Percentiles rank a stretch among this genome's conserved stretches.
Evolutionary conservation across 2,113 vertebrate species (phyloP).

Genomic region (Sitta europaea): DNA sequence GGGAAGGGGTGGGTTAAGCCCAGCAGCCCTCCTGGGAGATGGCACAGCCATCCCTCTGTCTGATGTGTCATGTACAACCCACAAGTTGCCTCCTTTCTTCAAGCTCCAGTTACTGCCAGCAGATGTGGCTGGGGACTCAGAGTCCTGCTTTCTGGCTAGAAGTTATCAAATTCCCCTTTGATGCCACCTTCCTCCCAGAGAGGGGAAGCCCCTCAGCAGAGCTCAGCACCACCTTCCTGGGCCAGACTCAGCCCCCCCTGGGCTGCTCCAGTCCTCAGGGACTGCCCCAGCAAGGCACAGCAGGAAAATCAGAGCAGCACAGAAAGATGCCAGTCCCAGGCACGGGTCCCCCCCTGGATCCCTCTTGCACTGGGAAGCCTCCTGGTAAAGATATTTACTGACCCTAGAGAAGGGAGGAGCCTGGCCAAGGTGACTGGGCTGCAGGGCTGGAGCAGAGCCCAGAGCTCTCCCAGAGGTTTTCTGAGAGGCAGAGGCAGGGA

Average conservation of each 20-base stretch:
- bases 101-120: neutral
- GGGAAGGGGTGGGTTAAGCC: neutral
- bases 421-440: constrained; percentile 26
- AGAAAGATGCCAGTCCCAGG: neutral
- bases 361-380: neutral
- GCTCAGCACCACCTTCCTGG: neutral
- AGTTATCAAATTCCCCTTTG: neutral
- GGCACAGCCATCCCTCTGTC: neutral
- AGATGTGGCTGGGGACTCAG: neutral
- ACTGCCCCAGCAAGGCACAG: neutral
- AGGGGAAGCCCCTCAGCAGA: neutral
- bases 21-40: neutral
- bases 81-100: neutral
- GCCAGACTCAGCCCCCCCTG: neutral
- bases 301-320: accelerated
- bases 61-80: neutral
- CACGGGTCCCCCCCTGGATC: neutral
- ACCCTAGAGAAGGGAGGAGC: neutral
- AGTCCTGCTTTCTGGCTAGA: accelerated
- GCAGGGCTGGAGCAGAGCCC: constrained; percentile 39
- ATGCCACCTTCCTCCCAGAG: neutral
- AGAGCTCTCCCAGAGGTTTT: constrained; percentile 5
- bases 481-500: neutral
- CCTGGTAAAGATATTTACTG: neutral
- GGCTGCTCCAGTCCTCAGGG: neutral